phyloP scores from a whole-genome alignment of 2,888 invertebrate genomes.

The Cremastinae sp. region DNA sequence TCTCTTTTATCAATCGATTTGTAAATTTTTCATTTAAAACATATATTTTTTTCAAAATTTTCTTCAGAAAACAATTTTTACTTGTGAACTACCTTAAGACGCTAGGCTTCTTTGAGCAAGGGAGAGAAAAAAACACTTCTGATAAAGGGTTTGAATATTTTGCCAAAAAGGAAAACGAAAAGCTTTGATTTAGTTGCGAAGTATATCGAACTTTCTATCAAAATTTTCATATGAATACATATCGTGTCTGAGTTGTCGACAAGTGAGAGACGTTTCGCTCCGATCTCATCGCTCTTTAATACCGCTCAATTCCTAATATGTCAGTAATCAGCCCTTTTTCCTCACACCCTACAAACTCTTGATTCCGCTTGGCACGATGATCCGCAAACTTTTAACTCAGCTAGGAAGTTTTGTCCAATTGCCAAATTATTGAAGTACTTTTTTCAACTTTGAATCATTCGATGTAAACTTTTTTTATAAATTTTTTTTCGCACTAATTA shows the following conservation, averaged over 20 bases:
- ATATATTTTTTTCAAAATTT: no score
- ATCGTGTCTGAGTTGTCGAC: constrained; percentile 53
- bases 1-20: no score
- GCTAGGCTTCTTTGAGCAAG: no score
- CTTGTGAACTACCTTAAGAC: no score
- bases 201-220: constrained; percentile 3
- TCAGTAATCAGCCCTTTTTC: background rate
- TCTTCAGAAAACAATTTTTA: no score
- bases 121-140: constrained; percentile 35
- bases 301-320: constrained; percentile 44
- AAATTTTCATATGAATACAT: constrained; percentile 28
- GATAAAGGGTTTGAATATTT: constrained; percentile 59
- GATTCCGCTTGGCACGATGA: constrained; percentile 33
- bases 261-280: constrained; percentile 54
- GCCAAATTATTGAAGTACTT: background rate
- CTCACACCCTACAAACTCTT: background rate
- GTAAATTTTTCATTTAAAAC: no score
- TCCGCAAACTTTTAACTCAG: constrained; percentile 49
- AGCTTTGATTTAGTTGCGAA: no score
- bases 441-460: background rate
- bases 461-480: background rate
- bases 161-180: constrained; percentile 37
- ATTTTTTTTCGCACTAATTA: background rate
- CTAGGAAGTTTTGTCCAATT: background rate
- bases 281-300: constrained; percentile 28